phyloP scores from a whole-genome alignment of 2,888 invertebrate species.

The Caenorhabditis japonica region DNA sequence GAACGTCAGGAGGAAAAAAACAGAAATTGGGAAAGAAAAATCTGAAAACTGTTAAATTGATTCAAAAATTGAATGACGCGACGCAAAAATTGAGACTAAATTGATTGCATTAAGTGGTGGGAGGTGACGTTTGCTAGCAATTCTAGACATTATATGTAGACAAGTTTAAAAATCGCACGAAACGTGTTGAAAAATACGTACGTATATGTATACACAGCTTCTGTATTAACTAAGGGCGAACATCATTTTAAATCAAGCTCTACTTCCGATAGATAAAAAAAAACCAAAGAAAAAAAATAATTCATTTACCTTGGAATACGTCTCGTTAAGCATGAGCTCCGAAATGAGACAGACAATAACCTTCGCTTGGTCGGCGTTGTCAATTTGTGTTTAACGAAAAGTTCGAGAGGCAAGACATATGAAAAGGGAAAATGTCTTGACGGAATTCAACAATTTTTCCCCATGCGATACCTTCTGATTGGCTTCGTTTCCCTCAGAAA shows the following conservation, averaged over 20 bases:
- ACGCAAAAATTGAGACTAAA: too few relatives aligned
- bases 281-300: neutral
- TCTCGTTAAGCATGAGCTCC: slow-evolving; percentile 38
- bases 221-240: slow-evolving; percentile 20
- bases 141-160: neutral
- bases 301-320: slow-evolving; percentile 40
- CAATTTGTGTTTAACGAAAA: slow-evolving; percentile 42
- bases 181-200: slow-evolving; percentile 19
- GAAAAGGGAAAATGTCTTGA: slow-evolving; percentile 41
- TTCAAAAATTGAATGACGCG: too few relatives aligned
- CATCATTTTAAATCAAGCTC: slow-evolving; percentile 14
- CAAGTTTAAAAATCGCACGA: slow-evolving; percentile 30
- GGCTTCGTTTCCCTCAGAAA: slow-evolving; percentile 34
- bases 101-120: neutral
- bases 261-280: slow-evolving; percentile 13
- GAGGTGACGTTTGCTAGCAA: slow-evolving; percentile 5
- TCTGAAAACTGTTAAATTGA: too few relatives aligned
- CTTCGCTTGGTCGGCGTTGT: slow-evolving; percentile 10
- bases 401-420: slow-evolving; percentile 49
- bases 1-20: too few relatives aligned
- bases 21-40: too few relatives aligned
- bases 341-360: slow-evolving; percentile 10
- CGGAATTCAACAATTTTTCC: slow-evolving; percentile 24
- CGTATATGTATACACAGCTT: too few relatives aligned
- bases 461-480: slow-evolving; percentile 20